These are phyloP conservation scores for Flexamia atlantica DNA, from an alignment of 2,888 invertebrate genomes.

Conservation along the genomic window DNA sequence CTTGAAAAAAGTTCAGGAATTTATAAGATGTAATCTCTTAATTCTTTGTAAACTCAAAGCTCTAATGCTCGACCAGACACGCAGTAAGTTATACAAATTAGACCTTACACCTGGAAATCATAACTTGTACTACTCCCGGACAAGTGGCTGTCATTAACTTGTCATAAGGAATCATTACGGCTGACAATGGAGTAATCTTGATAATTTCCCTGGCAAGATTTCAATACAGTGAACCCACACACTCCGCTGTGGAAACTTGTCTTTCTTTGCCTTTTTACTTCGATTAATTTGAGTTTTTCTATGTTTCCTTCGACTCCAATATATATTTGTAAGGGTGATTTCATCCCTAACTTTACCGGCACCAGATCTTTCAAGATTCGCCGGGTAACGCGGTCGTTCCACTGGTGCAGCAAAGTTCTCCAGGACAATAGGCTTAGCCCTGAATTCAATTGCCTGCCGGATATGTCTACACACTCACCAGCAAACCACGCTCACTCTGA, in stretches of 20 bases:
- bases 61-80: neutral
- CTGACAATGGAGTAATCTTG: constrained; percentile 41
- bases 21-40: too few species aligned
- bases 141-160: constrained; percentile 25
- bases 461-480: neutral
- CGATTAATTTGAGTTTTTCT: too few species aligned
- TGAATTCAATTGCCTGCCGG: neutral
- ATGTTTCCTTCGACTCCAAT: too few species aligned
- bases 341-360: too few species aligned
- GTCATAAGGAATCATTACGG: constrained; percentile 7
- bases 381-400: too few species aligned
- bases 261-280: too few species aligned
- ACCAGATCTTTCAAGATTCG: too few species aligned
- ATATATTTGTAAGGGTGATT: too few species aligned
- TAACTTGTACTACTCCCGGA: neutral
- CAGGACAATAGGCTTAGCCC: neutral
- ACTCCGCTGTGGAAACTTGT: too few species aligned
- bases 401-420: too few species aligned
- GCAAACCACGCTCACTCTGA: constrained; percentile 1
- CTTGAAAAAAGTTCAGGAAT: too few species aligned
- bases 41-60: neutral
- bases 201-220: constrained; percentile 19
- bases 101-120: neutral
- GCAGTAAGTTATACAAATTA: neutral
- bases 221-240: constrained; percentile 18